These are phyloP conservation scores for Cottus gobio DNA, from an alignment of 2,113 vertebrate species.

Conservation along the genomic window DNA sequence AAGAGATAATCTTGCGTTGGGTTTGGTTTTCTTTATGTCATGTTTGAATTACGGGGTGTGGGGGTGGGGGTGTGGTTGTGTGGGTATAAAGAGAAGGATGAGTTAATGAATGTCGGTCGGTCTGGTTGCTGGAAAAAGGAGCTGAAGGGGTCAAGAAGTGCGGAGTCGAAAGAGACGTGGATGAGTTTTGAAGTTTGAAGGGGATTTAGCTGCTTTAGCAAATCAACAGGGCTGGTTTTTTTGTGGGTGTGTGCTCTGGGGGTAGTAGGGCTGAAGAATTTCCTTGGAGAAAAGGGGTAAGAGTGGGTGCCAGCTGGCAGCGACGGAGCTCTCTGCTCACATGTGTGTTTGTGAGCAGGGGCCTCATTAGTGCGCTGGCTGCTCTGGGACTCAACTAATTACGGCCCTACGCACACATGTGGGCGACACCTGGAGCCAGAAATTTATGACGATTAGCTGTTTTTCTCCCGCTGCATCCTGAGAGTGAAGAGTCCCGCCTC, in stretches of 20 bases:
- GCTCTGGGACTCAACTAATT: slow-evolving; percentile 71
- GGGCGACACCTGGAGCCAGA: slow-evolving; percentile 77
- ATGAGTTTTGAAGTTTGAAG: slow-evolving; percentile 20
- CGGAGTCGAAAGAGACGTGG: neutral
- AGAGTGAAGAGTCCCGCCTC: slow-evolving; percentile 22
- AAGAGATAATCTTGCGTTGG: slow-evolving; percentile 12
- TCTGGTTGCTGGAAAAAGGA: slow-evolving; percentile 22
- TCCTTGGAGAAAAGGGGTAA: slow-evolving; percentile 41
- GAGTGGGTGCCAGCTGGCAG: slow-evolving; percentile 69
- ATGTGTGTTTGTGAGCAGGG: slow-evolving; percentile 69
- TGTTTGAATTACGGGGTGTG: slow-evolving; percentile 10
- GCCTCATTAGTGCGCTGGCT: slow-evolving; percentile 73
- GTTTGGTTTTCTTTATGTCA: slow-evolving; percentile 24
- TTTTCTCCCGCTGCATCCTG: slow-evolving; percentile 21
- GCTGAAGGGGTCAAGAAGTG: slow-evolving; percentile 5
- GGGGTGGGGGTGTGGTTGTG: neutral
- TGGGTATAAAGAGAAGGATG: slow-evolving; percentile 12
- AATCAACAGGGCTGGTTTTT: slow-evolving; percentile 18
- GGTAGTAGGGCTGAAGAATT: slow-evolving; percentile 34
- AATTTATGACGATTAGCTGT: slow-evolving; percentile 38
- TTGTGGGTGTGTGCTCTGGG: slow-evolving; percentile 10
- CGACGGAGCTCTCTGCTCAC: slow-evolving; percentile 47
- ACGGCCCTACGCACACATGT: slow-evolving; percentile 68
- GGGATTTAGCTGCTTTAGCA: slow-evolving; percentile 19
- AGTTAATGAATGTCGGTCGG: slow-evolving; percentile 22